Evolutionary conservation across 2,888 invertebrate genomes (phyloP).

Genomic region (Campoletis raptor): DNA sequence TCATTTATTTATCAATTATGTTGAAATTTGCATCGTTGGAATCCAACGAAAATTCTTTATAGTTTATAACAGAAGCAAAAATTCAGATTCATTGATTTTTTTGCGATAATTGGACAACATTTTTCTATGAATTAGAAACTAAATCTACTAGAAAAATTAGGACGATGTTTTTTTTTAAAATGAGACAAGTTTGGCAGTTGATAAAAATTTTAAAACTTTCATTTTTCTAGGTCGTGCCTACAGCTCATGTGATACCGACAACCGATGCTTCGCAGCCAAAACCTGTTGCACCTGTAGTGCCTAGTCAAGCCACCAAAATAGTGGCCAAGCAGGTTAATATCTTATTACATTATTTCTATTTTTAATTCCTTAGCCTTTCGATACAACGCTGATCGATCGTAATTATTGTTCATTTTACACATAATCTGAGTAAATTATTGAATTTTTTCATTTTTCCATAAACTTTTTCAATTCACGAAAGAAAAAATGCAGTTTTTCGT

Average conservation of each 20-base stretch:
- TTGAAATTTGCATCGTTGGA: too few relatives aligned
- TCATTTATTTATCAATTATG: too few relatives aligned
- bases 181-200: not conserved
- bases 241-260: slow-evolving; percentile 73
- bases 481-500: not conserved
- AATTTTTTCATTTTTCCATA: not conserved
- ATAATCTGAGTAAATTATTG: not conserved
- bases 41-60: too few relatives aligned
- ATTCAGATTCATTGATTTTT: too few relatives aligned
- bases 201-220: not conserved
- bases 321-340: slow-evolving; percentile 77
- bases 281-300: slow-evolving; percentile 74
- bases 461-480: not conserved
- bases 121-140: too few relatives aligned
- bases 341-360: not conserved
- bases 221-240: slow-evolving; percentile 71
- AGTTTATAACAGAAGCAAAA: too few relatives aligned
- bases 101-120: too few relatives aligned
- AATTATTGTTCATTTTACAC: too few relatives aligned
- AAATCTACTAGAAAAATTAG: too few relatives aligned
- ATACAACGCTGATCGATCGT: too few relatives aligned
- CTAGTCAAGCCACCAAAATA: slow-evolving; percentile 77
- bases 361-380: not conserved
- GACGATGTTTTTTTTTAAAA: too few relatives aligned
- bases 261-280: slow-evolving; percentile 75